These are phyloP conservation scores for Tetragnatha montana DNA, from an alignment of 2,888 invertebrate genomes.

Conservation along the genomic window DNA sequence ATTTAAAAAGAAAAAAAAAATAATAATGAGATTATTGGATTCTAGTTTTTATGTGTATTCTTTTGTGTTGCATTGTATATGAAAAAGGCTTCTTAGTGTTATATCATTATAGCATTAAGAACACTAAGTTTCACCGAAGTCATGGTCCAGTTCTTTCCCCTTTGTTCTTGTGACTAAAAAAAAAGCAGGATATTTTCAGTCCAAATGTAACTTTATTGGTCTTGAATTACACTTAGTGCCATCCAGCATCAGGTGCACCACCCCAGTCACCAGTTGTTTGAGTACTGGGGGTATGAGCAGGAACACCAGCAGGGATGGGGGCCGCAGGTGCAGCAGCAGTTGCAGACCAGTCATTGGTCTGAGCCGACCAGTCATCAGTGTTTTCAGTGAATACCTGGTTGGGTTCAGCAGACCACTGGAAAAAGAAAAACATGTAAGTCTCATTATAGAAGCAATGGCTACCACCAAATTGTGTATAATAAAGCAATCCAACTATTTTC, in stretches of 20 bases:
- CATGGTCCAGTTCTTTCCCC: too few relatives aligned
- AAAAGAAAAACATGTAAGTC: not conserved
- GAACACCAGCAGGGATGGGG: not conserved
- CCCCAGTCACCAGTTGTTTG: constrained; percentile 65
- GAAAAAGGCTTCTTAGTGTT: too few relatives aligned
- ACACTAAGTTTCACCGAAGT: too few relatives aligned
- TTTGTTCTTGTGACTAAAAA: too few relatives aligned
- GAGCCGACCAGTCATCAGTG: constrained; percentile 65
- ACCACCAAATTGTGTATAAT: not conserved
- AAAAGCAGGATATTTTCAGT: not conserved
- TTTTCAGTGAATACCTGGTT: constrained; percentile 25
- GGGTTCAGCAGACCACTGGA: constrained; percentile 69
- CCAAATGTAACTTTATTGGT: not conserved
- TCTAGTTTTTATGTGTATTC: too few relatives aligned
- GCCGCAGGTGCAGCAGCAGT: constrained; percentile 36
- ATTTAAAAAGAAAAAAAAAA: too few relatives aligned
- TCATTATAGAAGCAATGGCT: not conserved
- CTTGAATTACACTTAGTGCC: constrained; percentile 32
- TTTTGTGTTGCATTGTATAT: too few relatives aligned
- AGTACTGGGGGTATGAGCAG: constrained; percentile 24
- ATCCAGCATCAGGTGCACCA: constrained; percentile 50
- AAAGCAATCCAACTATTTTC: not conserved
- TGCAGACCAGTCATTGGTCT: constrained; percentile 48
- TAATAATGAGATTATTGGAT: too few relatives aligned
- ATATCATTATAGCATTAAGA: too few relatives aligned